Evolutionary conservation across 1,140 invertebrate genomes (phyloP).

Genomic region (Mizuhopecten yessoensis): DNA sequence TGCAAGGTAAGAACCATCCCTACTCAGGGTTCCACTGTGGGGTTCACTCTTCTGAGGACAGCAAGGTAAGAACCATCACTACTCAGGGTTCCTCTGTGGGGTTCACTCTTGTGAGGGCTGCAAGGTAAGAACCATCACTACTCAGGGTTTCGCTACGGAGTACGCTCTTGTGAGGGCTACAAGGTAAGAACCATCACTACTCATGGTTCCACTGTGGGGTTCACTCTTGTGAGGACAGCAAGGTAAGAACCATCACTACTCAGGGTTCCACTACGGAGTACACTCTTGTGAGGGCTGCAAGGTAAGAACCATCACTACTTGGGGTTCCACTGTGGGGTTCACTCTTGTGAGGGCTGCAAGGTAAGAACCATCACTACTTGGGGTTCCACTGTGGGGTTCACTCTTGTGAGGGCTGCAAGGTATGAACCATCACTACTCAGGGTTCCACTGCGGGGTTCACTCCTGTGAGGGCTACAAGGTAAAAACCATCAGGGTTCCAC

Average conservation of each 20-base stretch:
- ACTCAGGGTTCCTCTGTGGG: too few relatives aligned
- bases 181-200: too few relatives aligned
- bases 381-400: conserved; percentile 88
- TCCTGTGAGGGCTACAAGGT: too few relatives aligned
- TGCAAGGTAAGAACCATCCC: conserved; percentile 73
- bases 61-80: too few relatives aligned
- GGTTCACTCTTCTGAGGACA: too few relatives aligned
- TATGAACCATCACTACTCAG: conserved; percentile 81
- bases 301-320: conserved; percentile 81
- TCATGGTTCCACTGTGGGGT: too few relatives aligned
- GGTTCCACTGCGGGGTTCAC: conserved; percentile 87
- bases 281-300: conserved; percentile 87
- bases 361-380: conserved; percentile 80
- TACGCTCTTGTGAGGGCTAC: too few relatives aligned
- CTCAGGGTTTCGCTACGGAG: too few relatives aligned
- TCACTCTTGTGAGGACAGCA: too few relatives aligned
- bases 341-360: conserved; percentile 87
- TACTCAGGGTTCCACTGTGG: too few relatives aligned
- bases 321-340: conserved; percentile 88
- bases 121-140: too few relatives aligned
- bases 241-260: conserved; percentile 68
- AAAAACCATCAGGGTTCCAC: conserved; percentile 82
- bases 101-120: too few relatives aligned
- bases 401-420: conserved; percentile 87
- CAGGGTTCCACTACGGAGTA: conserved; percentile 88